A percentile compares a stretch with the other conserved stretches of the same genome.
These are phyloP conservation scores for Netelia inedita DNA, from an alignment of 2,888 invertebrate genomes.

Conservation along the genomic window DNA sequence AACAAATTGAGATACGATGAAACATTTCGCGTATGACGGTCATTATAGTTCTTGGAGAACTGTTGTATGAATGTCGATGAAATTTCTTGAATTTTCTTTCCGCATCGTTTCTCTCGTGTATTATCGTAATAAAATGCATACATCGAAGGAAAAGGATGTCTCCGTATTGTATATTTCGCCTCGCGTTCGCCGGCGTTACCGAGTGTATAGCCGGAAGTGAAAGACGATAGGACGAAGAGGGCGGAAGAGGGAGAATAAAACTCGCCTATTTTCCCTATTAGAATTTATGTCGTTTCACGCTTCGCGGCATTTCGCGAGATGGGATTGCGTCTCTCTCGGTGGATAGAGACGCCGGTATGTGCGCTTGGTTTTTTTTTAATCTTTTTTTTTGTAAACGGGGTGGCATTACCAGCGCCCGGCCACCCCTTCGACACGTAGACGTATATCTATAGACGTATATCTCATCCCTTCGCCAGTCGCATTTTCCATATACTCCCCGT, in stretches of 20 bases:
- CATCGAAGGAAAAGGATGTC: conserved; percentile 13
- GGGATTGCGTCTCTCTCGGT: conserved; percentile 7
- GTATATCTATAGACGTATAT: not conserved
- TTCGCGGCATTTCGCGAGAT: conserved; percentile 62
- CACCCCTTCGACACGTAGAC: not conserved
- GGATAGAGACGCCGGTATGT: conserved; percentile 2
- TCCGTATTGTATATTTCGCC: not conserved
- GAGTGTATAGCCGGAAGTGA: conserved; percentile 3
- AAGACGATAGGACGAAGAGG: not conserved
- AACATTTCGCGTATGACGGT: not conserved
- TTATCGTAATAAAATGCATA: not conserved
- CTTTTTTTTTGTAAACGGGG: conserved; percentile 55
- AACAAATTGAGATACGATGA: not conserved
- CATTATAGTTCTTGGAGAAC: not conserved
- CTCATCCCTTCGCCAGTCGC: not conserved
- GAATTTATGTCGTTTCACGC: conserved; percentile 70
- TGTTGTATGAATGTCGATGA: not conserved
- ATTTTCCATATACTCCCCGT: conserved; percentile 15
- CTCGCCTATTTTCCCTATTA: conserved; percentile 67
- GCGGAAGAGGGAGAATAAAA: conserved; percentile 9
- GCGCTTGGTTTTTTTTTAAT: conserved; percentile 32
- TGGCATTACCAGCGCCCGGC: conserved; percentile 47
- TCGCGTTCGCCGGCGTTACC: not conserved
- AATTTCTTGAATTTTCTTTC: conserved; percentile 1
- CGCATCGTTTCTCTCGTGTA: conserved; percentile 12